Evolutionary conservation across 1,140 invertebrate species (phyloP), one percentile per base, ranked within the genome.

Genomic region (Ceratoteleas bidentatus): DNA sequence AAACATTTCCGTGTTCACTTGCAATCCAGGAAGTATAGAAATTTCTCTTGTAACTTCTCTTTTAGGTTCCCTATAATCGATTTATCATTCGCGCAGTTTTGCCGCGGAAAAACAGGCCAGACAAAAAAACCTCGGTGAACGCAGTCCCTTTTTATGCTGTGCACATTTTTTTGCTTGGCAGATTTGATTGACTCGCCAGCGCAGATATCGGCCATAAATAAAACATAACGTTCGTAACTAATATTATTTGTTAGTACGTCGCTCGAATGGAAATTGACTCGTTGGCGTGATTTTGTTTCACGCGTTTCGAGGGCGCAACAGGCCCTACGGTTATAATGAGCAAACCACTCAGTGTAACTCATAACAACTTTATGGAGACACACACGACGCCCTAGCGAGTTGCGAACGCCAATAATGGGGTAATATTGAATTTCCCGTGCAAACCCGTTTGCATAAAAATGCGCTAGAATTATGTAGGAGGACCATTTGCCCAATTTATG

Each of bases 1-100:
- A n/a, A n/a, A n/a, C n/a, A n/a, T n/a, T n/a, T n/a, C n/a, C n/a
- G n/a, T n/a, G n/a, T n/a, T n/a, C n/a, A n/a, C n/a, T n/a, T n/a
- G n/a, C n/a, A n/a, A n/a, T n/a, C n/a, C n/a, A n/a, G n/a, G n/a
- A n/a, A n/a, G n/a, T n/a, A n/a, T n/a, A n/a, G n/a, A n/a, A n/a
- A n/a, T n/a, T n/a, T n/a, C n/a, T n/a, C 60, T 72, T 61, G 50
- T 62, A 72, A 61, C 57, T 72, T 72, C 40, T 54, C 24, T 72
- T 62, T 72, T 47, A 72, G 58, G 38, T 56, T 72, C 50, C 33
- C 11, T 52, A 40, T 60, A 69, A 69, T 69, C 69, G 50, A 72
- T 72, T 72, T 72, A 62, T 72, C 69, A 72, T 62, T 54, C 60
- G 34, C 45, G 45, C 56, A 14, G 9, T 40, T 36, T 34, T 68